These are phyloP conservation scores for Chelonus formosanus DNA, from an alignment of 2,888 invertebrate species.

Conservation along the genomic window DNA sequence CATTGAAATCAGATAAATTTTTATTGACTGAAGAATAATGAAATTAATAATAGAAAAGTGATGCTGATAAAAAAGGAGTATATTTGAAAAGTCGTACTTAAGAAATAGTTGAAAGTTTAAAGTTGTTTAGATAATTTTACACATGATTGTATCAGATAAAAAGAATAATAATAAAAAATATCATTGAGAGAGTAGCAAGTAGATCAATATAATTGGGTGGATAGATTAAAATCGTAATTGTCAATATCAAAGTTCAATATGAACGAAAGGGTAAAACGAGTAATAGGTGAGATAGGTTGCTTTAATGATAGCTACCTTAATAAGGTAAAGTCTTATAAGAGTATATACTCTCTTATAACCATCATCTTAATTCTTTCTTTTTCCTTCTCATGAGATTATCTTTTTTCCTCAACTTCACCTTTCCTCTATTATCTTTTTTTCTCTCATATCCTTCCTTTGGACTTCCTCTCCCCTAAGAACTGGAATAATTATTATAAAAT, in stretches of 20 bases:
- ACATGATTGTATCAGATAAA: slow-evolving; percentile 2
- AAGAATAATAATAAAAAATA: slow-evolving; percentile 19
- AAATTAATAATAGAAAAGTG: too few relatives aligned
- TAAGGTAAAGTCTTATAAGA: slow-evolving; percentile 54
- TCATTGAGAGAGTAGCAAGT: slow-evolving; percentile 43
- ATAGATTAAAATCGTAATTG: slow-evolving; percentile 57
- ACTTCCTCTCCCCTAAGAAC: slow-evolving; percentile 18
- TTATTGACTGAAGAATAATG: too few relatives aligned
- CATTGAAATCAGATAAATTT: too few relatives aligned
- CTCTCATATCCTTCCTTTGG: slow-evolving; percentile 24
- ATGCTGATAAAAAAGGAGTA: too few relatives aligned
- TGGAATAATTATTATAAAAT: slow-evolving; percentile 22
- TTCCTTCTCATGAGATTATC: slow-evolving; percentile 19
- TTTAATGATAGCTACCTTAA: slow-evolving; percentile 60
- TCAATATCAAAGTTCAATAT: slow-evolving; percentile 52
- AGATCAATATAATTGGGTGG: slow-evolving; percentile 53
- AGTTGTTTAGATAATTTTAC: too few relatives aligned
- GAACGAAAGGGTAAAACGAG: slow-evolving; percentile 34
- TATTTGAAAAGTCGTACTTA: too few relatives aligned
- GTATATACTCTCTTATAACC: slow-evolving; percentile 45
- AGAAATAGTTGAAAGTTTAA: too few relatives aligned
- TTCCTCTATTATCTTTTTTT: slow-evolving; percentile 22
- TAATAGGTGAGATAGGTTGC: slow-evolving; percentile 57
- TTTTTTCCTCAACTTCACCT: slow-evolving; percentile 26
- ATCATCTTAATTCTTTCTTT: slow-evolving; percentile 22